Evolutionary conservation across 1,140 invertebrate genomes (phyloP).

Genomic region (Drosophila prosaltans): DNA sequence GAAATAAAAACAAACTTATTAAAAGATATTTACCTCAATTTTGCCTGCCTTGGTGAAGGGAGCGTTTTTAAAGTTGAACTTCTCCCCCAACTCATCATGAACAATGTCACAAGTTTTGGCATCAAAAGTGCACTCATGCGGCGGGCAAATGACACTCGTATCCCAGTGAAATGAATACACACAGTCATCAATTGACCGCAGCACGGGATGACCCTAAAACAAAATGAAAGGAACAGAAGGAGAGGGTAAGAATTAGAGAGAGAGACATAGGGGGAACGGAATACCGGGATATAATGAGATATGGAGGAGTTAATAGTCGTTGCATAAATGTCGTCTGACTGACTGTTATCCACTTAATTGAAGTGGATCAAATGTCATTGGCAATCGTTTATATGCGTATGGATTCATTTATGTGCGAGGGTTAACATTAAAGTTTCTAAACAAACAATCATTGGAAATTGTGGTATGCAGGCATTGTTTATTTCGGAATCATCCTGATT

Average conservation of each 20-base stretch:
- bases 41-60: slow-evolving; percentile 67
- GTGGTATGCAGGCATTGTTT: too few species aligned
- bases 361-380: neutral
- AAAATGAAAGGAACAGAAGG: neutral
- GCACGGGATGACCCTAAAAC: slow-evolving; percentile 81
- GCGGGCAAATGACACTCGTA: slow-evolving; percentile 83
- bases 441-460: too few species aligned
- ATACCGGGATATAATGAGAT: neutral
- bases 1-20: neutral
- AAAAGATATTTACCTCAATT: slow-evolving; percentile 56
- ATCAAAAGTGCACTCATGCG: slow-evolving; percentile 68
- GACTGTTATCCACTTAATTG: neutral
- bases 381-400: neutral
- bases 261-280: too few species aligned
- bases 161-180: slow-evolving; percentile 84
- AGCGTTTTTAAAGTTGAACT: slow-evolving; percentile 66
- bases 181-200: slow-evolving; percentile 82
- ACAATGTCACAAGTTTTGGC: slow-evolving; percentile 71
- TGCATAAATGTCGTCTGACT: slow-evolving; percentile 5
- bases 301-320: slow-evolving; percentile 7
- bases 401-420: too few species aligned
- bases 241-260: slow-evolving; percentile 8
- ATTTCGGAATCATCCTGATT: too few species aligned
- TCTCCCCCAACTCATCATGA: slow-evolving; percentile 60
- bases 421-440: too few species aligned